Percentiles rank a stretch among this genome's conserved stretches.
Conservation (phyloP, 2,113 vertebrate genomes). For the Bubo blakistoni region DNA sequence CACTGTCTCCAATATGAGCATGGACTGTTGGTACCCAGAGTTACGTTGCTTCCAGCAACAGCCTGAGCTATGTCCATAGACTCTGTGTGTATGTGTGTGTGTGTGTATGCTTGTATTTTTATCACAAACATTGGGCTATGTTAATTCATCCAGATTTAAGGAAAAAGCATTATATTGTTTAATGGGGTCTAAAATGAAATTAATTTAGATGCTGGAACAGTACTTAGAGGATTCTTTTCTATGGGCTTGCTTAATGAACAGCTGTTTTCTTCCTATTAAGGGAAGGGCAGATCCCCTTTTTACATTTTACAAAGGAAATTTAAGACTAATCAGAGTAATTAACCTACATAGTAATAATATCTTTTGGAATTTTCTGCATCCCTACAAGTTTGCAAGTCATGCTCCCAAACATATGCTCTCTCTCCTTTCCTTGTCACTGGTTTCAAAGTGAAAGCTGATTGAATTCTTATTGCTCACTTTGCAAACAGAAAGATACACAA, state of each 20-base stretch:
- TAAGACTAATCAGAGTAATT: background rate
- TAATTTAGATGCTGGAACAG: background rate
- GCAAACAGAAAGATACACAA: background rate
- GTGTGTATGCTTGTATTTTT: background rate
- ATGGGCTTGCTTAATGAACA: background rate
- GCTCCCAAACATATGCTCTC: background rate
- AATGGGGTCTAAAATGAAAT: background rate
- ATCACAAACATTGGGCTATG: background rate
- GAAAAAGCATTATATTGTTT: background rate
- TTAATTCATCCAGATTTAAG: background rate
- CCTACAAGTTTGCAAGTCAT: background rate
- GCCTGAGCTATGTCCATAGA: background rate
- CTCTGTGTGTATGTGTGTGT: background rate
- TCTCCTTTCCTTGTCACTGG: background rate
- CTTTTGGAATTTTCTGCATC: conserved; percentile 9
- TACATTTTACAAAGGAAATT: background rate
- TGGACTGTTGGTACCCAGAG: background rate
- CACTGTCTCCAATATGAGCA: background rate
- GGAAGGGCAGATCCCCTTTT: background rate
- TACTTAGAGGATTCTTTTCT: background rate
- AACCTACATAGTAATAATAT: background rate
- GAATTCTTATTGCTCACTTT: background rate
- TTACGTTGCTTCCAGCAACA: background rate
- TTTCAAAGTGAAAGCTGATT: background rate
- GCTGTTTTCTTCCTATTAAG: background rate